Percentiles rank a stretch among this genome's conserved stretches.
Evolutionary conservation across 2,888 invertebrate genomes (phyloP).

Genomic region (Psylliodes chrysocephalus): DNA sequence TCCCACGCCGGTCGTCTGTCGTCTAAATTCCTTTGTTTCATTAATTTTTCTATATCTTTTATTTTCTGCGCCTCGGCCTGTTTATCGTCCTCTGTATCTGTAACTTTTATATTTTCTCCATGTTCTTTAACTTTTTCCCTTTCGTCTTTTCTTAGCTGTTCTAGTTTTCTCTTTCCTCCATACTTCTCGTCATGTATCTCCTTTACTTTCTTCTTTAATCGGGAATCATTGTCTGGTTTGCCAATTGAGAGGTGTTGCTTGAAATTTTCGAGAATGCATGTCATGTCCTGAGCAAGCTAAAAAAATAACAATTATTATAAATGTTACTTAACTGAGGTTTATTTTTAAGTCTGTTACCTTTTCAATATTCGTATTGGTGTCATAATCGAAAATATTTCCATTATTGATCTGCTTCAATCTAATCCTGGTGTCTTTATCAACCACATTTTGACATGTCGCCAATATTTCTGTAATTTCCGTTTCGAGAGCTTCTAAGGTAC

Average conservation of each 20-base stretch:
- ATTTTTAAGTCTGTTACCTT: too few relatives aligned
- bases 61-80: not conserved
- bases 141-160: not conserved
- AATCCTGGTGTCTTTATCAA: not conserved
- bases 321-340: too few relatives aligned
- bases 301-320: too few relatives aligned
- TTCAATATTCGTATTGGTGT: constrained; percentile 11
- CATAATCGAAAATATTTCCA: constrained; percentile 10
- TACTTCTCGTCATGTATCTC: not conserved
- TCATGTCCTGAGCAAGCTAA: constrained; percentile 44
- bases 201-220: not conserved
- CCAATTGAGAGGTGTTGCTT: constrained; percentile 8
- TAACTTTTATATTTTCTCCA: too few relatives aligned
- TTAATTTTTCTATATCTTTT: not conserved
- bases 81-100: not conserved
- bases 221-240: constrained; percentile 16
- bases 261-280: constrained; percentile 26
- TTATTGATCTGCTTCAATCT: not conserved
- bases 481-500: constrained; percentile 23
- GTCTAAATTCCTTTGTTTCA: too few relatives aligned
- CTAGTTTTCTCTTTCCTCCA: not conserved
- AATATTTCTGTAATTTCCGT: constrained; percentile 22
- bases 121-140: too few relatives aligned
- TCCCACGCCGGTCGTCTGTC: too few relatives aligned
- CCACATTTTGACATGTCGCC: constrained; percentile 8